A percentile compares a stretch with the other conserved stretches of the same genome.
These are phyloP conservation scores for Ara ararauna DNA, from an alignment of 2,797 vertebrate genomes.

Conservation along the genomic window DNA sequence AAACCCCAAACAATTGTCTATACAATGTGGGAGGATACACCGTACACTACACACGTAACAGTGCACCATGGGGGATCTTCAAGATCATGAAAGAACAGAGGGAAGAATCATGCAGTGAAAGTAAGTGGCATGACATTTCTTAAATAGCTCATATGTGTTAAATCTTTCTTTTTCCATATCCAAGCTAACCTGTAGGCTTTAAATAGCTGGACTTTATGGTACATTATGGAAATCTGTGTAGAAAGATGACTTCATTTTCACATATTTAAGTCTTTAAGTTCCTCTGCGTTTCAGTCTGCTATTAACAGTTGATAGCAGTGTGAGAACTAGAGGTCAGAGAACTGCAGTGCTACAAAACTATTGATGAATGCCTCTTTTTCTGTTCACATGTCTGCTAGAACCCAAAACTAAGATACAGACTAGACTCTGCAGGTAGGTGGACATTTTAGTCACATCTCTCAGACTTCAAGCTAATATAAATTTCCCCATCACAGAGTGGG, in stretches of 20 bases:
- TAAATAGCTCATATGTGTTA: background rate
- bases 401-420: background rate
- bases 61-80: background rate
- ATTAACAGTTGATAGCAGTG: background rate
- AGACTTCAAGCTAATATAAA: conserved; percentile 13
- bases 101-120: background rate
- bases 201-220: background rate
- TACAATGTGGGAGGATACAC: accelerated
- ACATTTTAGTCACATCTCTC: background rate
- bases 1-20: background rate
- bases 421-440: background rate
- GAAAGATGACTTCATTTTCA: background rate
- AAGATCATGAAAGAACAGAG: background rate
- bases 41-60: background rate
- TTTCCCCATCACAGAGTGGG: background rate
- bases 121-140: background rate
- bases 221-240: background rate
- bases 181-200: background rate
- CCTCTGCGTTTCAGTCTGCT: background rate
- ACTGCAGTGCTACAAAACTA: background rate
- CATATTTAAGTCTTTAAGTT: background rate
- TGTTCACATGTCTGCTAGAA: background rate
- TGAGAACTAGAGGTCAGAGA: background rate
- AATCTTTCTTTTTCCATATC: background rate
- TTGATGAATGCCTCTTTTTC: background rate